phyloP scores from a whole-genome alignment of 2,797 vertebrate species.

The Malacoctenus gilli region DNA sequence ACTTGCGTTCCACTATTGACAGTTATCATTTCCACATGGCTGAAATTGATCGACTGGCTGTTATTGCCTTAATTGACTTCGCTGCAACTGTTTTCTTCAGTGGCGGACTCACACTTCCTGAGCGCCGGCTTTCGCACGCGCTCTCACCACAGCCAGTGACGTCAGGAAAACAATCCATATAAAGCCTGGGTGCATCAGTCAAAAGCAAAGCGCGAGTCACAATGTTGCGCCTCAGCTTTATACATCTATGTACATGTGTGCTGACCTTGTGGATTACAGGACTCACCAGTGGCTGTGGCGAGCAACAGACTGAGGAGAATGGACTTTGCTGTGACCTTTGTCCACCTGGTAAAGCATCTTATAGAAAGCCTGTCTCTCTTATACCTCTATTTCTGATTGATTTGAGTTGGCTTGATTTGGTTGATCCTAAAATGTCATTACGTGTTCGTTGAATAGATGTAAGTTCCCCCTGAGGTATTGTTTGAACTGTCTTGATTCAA shows the following conservation, averaged over 20 bases:
- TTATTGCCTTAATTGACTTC: no score
- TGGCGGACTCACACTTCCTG: conserved; percentile 62
- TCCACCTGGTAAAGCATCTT: conserved; percentile 65
- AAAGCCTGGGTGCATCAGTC: conserved; percentile 29
- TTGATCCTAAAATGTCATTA: neutral
- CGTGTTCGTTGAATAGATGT: neutral
- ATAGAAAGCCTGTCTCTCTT: neutral
- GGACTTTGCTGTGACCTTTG: conserved; percentile 66
- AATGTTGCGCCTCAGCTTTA: conserved; percentile 44
- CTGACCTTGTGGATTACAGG: conserved; percentile 25
- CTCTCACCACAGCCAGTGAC: conserved; percentile 23
- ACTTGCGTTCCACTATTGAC: no score
- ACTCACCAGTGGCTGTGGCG: conserved; percentile 13
- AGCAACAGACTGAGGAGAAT: fast-evolving
- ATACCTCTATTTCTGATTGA: no score
- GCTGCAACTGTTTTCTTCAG: neutral
- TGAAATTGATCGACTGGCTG: no score
- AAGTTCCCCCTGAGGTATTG: neutral
- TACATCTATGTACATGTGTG: neutral
- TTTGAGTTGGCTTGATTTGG: no score
- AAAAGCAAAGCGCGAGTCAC: conserved; percentile 25
- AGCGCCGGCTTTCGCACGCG: no score
- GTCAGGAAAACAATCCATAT: conserved; percentile 47
- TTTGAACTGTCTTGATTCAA: neutral
- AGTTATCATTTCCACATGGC: no score